phyloP scores from a whole-genome alignment of 2,797 vertebrate genomes.

The Rhincodon typus region DNA sequence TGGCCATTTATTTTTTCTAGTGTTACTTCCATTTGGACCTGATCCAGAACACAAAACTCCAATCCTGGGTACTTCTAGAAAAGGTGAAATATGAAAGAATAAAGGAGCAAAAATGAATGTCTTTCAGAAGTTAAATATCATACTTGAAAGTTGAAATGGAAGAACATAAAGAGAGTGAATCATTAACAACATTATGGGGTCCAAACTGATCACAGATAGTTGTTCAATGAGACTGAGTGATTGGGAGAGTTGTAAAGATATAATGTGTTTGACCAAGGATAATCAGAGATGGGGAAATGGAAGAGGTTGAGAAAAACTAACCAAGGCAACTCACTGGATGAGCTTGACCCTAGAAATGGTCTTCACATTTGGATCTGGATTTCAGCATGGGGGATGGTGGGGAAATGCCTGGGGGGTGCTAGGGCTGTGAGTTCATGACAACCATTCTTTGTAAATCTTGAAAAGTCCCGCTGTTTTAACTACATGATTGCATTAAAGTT shows the following conservation, averaged over 20 bases:
- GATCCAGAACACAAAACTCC: no score
- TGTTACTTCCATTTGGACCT: no score
- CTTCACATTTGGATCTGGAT: not conserved
- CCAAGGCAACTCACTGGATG: not conserved
- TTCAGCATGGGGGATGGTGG: not conserved
- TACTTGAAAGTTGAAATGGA: not conserved
- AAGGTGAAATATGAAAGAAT: not conserved
- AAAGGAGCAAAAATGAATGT: not conserved
- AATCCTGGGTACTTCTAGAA: not conserved
- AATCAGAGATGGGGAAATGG: not conserved
- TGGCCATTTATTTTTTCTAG: no score
- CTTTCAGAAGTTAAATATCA: not conserved
- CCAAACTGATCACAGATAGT: not conserved
- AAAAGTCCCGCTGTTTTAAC: not conserved
- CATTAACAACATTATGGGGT: not conserved
- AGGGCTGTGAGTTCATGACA: not conserved
- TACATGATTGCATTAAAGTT: not conserved
- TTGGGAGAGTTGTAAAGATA: not conserved
- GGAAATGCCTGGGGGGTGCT: no score
- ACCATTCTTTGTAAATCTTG: not conserved
- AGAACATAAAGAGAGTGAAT: not conserved
- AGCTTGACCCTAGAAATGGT: not conserved
- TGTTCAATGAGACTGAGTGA: not conserved
- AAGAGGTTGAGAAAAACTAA: not conserved
- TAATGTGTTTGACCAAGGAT: not conserved